Evolutionary conservation across 2,797 vertebrate genomes (phyloP), one percentile per base, ranked within the genome.

Genomic region (Anguilla megastoma): DNA sequence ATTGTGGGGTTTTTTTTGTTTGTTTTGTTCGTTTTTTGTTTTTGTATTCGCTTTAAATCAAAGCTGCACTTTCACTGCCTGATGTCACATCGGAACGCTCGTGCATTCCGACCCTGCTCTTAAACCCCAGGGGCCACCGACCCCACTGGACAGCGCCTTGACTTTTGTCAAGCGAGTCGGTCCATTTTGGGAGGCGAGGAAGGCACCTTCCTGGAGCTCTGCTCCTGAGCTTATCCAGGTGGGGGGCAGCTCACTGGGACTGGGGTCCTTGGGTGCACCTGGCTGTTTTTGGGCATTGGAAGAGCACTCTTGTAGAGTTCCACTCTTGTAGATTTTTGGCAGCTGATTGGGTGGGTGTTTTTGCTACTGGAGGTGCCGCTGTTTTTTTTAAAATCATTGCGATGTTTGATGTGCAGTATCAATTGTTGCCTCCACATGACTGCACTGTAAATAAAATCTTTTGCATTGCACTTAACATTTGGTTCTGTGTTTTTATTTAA

Each of bases 21-120:
- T 90, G 85, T 92, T 88, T 92, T 90, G 0, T 33, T 89, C 41
- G 41, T 60, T 79, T 80, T 66, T 92, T 90, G 85, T 91, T 88
- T 92, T 82, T 50, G 79, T 50, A 50, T 82, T 79, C 33, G 74
- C 74, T 79, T 41, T 45, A 45, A 12, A 33, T 4, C 21, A 24
- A 10, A 8, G 41, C 80, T 85, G 88, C 48, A 84, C 45, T 87
- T 87, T 60, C 88, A 74, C 88, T 85, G 86, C 82, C 50, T 63
- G 80, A 86, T 16, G 50, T 63, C 85, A 30, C 14, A 24, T 63
- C 60, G 80, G 82, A n/a, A 76, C 33, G 30, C 18, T 30, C 63
- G 82, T 76, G 69, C 76, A 16, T 79, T 79, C 74, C 82, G 21
- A 48, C 69, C 30, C 71, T n/a, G 41, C 79, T 84, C 30, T 85